These are phyloP conservation scores for Candoia aspera DNA, from an alignment of 2,113 vertebrate species.

Conservation along the genomic window DNA sequence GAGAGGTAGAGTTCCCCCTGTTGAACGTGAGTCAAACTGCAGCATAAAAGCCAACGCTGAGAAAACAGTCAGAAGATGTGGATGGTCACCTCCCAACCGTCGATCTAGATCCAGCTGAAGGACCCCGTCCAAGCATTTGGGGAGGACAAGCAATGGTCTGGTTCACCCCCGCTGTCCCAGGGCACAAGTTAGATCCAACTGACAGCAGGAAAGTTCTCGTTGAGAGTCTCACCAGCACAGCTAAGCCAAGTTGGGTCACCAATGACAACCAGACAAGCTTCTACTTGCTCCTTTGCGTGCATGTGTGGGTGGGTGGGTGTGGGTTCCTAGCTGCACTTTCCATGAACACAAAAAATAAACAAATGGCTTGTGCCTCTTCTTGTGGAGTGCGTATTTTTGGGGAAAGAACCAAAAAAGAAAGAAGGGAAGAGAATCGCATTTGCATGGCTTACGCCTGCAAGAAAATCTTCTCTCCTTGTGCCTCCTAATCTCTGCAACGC, in stretches of 20 bases:
- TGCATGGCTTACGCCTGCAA: not conserved
- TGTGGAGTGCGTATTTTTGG: rapidly evolving
- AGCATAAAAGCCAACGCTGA: not conserved
- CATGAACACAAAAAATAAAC: not conserved
- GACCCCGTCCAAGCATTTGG: no score
- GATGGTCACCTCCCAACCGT: not conserved
- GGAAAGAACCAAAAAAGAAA: not conserved
- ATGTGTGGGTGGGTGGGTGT: not conserved
- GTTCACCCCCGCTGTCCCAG: not conserved
- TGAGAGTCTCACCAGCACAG: not conserved
- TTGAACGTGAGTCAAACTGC: not conserved
- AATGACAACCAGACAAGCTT: constrained; percentile 54
- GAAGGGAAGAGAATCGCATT: not conserved
- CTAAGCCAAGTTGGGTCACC: constrained; percentile 45
- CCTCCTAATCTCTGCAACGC: not conserved
- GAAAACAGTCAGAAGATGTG: not conserved
- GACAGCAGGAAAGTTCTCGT: no score
- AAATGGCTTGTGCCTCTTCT: not conserved
- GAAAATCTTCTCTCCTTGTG: not conserved
- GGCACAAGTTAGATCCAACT: not conserved
- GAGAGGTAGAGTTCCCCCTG: not conserved
- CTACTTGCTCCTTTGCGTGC: not conserved
- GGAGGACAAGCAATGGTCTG: not conserved
- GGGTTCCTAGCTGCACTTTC: constrained; percentile 16
- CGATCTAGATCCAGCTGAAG: not conserved